Percentiles rank a stretch among this genome's conserved stretches.
Evolutionary conservation across 2,888 invertebrate genomes (phyloP).

Genomic region (Elaeidobius kamerunicus): DNA sequence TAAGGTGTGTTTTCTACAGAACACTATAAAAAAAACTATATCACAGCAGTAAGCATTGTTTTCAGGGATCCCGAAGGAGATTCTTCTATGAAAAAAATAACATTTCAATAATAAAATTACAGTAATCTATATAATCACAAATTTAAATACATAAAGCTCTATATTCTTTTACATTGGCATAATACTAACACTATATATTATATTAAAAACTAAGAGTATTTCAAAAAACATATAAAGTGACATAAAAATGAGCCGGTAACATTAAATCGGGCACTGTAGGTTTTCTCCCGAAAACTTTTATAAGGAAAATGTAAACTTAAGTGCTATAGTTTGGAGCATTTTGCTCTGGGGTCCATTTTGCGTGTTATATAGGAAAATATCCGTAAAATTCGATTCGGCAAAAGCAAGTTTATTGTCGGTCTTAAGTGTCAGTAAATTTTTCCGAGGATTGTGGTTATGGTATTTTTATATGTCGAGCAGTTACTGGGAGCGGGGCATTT

Average conservation of each 20-base stretch:
- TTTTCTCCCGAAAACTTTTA: not conserved
- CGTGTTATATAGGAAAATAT: constrained; percentile 5
- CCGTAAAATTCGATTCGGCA: constrained; percentile 1
- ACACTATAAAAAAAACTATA: too few species aligned
- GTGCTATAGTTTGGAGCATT: constrained; percentile 1
- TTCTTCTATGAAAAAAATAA: too few species aligned
- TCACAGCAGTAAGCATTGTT: too few species aligned
- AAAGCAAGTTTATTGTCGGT: constrained; percentile 1
- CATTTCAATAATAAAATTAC: too few species aligned
- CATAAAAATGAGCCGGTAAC: constrained; percentile 1
- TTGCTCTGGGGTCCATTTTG: constrained; percentile 5
- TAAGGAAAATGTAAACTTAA: constrained; percentile 5
- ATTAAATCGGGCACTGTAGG: not conserved
- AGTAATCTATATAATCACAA: too few species aligned
- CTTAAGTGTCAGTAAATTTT: constrained; percentile 4
- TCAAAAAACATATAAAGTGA: not conserved
- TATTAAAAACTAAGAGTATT: too few species aligned
- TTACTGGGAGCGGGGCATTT: not conserved
- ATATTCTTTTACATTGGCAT: too few species aligned
- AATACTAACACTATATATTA: too few species aligned
- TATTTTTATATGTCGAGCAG: not conserved
- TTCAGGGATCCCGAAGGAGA: too few species aligned
- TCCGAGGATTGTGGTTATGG: not conserved
- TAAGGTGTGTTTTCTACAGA: too few species aligned
- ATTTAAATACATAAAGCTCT: too few species aligned